Base-by-base conservation (phyloP, 2,797 vertebrate genomes). In the Siniperca obscura region DNA sequence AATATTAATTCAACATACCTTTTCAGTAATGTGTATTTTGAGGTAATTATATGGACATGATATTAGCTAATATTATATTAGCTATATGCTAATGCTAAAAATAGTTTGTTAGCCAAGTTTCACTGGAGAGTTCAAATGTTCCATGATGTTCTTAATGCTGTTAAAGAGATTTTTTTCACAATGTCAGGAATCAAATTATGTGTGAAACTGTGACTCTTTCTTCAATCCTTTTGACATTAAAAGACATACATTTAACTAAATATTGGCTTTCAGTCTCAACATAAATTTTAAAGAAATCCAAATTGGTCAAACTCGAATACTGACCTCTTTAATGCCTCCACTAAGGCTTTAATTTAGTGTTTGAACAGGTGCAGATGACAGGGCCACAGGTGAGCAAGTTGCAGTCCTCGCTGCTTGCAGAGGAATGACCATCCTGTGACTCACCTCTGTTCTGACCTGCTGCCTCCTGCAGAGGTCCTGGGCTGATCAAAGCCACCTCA, bases 331-430 rank as follows among this genome's bases (percentile, higher is more conserved):
- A 66, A 69, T 77, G 59, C 67, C 85, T 88, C 78, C 60, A 38
- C 76, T 4, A 14, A 72, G 48, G 78, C 83, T 57, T 83, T 70
- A 78, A 81, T 86, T 85, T 36, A 4, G 68, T 96, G 93, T 96
- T 95, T 95, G 90, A 89, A 92, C 95, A 95, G 95, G 94, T 96
- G 95, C 87, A 77, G 92, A 93, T 94, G 91, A 94, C 93, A 94
- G 91, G 82, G 87, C 87, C 88, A 86, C 92, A 92, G 90, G 92
- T 92, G 87, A 92, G 84, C 80, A 70, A 74, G 86, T 27, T 82
- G 79, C 79, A 46, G 68, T 80, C 64, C 80, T 84, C 42, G 0
- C 56, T 61, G 70, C 68, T 22, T 21, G 56, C 76, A 74, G 55
- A 78, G 81, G 89, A 90, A 86, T 84, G 92, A 90, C 90, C 91